These are phyloP conservation scores for Syrmaticus mikado DNA, from an alignment of 2,113 vertebrate species.

Conservation along the genomic window DNA sequence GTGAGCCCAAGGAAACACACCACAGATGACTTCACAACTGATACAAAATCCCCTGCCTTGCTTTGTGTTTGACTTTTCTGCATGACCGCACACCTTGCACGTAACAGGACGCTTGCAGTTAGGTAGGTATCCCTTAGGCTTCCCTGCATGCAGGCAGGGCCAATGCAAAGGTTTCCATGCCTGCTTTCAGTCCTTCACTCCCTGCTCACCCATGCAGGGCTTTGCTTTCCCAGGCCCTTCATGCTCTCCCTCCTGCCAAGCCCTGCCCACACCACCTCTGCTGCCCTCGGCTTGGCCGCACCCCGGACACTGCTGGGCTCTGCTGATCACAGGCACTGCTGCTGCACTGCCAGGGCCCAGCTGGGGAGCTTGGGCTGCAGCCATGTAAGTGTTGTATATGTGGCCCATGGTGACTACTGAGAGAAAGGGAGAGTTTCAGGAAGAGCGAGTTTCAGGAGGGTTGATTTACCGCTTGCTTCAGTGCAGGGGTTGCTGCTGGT, in stretches of 20 bases:
- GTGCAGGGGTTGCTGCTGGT: not conserved
- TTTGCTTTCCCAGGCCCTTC: not conserved
- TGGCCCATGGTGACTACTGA: not conserved
- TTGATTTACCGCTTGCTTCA: not conserved
- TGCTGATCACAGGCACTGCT: not conserved
- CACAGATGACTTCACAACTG: rapidly evolving
- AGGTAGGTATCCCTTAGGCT: not conserved
- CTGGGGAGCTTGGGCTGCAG: not conserved
- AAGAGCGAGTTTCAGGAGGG: not conserved
- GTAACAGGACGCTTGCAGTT: not conserved
- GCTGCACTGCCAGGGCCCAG: not conserved
- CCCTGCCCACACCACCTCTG: not conserved
- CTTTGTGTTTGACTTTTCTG: not conserved
- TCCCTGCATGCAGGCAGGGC: not conserved
- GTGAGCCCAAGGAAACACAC: not conserved
- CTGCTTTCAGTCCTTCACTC: not conserved
- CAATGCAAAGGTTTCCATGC: not conserved
- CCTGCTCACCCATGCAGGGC: rapidly evolving
- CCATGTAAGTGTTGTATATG: not conserved
- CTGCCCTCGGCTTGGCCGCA: not conserved
- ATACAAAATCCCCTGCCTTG: not conserved
- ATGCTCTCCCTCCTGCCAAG: not conserved
- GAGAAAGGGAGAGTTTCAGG: not conserved
- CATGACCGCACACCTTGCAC: not conserved
- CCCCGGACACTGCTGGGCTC: not conserved